Conservation (phyloP, 1,140 invertebrate species). For the Copidosoma floridanum region DNA sequence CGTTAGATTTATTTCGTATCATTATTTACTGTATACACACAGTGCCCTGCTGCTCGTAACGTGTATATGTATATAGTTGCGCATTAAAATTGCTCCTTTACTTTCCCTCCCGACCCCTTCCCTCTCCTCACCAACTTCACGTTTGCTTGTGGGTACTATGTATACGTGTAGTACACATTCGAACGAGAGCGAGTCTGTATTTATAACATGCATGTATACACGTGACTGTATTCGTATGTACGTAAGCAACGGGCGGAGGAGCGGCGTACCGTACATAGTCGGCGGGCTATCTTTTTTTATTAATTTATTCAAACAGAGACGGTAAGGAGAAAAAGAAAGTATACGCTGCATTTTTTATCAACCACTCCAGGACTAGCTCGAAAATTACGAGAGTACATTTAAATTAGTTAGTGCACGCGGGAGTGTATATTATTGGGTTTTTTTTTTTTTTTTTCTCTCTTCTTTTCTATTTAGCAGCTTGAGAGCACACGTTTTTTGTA, state of each 20-base stretch:
- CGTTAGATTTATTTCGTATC: constrained; percentile 24
- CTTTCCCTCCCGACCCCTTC: not conserved
- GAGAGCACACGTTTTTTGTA: constrained; percentile 12
- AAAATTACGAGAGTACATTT: constrained; percentile 21
- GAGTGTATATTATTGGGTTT: too few relatives aligned
- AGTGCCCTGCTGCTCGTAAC: not conserved
- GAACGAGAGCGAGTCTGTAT: not conserved
- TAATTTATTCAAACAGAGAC: constrained; percentile 22
- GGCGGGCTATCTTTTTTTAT: constrained; percentile 20
- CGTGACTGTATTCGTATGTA: constrained; percentile 2
- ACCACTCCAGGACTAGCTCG: not conserved
- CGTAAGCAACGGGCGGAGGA: constrained; percentile 8
- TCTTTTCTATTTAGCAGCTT: too few relatives aligned
- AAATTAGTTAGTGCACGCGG: constrained; percentile 19
- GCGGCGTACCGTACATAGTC: constrained; percentile 3
- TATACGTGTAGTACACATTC: too few relatives aligned
- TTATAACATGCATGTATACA: not conserved
- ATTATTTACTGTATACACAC: constrained; percentile 10
- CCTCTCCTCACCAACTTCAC: too few relatives aligned
- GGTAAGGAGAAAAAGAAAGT: constrained; percentile 12
- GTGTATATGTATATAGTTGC: not conserved
- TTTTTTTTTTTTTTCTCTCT: too few relatives aligned
- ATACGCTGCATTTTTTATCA: constrained; percentile 21
- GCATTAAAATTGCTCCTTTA: constrained; percentile 23
- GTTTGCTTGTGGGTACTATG: too few relatives aligned